Base-by-base conservation (phyloP, 2,113 vertebrate species). In the Copsychus sechellarum region DNA sequence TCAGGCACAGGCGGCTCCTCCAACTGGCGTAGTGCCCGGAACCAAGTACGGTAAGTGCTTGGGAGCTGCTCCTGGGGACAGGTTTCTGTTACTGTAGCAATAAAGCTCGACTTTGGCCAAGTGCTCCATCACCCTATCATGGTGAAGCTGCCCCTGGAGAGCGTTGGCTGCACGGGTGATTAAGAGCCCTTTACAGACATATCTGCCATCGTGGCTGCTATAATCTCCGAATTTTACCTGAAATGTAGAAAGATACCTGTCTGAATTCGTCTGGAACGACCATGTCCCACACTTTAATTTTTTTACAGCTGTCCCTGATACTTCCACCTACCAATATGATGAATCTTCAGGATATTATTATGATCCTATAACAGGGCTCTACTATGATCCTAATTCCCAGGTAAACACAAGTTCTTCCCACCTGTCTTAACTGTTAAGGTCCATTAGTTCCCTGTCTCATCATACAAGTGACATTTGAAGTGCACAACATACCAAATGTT, bases 331-430 rank as follows among this genome's bases (percentile, higher is more conserved):
- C 96, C 99, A 99, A 56, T 99, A 99, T 86, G 99, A 99, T 92
- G 99, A 99, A 81, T 98, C 99, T 73, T 99, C 99, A 81, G 99
- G 99, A 74, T 99, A 99, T 96, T 99, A 99, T 91, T 99, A 99
- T 76, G 99, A 99, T 97, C 99, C 99, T 78, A 96, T 98, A 83
- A 99, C 99, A 89, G 99, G 99, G 54, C 98, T 99, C 24, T 99
- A 99, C 97, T 99, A 99, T 91, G 99, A 99, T 95, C 98, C 99
- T 69, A 99, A 98, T 96, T 99, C 99, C 20, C 99, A 99, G 96
- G 99, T 99, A 98, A 97, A 88, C 60, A 25, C 31, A 78, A 48
- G 79, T 42, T 90, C 64, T 95, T 92, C 79, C 67, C 73, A 45
- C 47, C 47, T 64, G 18, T 31, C n/a, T 42, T 88, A 71, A 90